A percentile compares a stretch with the other conserved stretches of the same genome.
These are phyloP conservation scores for Lamellibrachia satsuma DNA, from an alignment of 2,888 invertebrate genomes.

Conservation along the genomic window DNA sequence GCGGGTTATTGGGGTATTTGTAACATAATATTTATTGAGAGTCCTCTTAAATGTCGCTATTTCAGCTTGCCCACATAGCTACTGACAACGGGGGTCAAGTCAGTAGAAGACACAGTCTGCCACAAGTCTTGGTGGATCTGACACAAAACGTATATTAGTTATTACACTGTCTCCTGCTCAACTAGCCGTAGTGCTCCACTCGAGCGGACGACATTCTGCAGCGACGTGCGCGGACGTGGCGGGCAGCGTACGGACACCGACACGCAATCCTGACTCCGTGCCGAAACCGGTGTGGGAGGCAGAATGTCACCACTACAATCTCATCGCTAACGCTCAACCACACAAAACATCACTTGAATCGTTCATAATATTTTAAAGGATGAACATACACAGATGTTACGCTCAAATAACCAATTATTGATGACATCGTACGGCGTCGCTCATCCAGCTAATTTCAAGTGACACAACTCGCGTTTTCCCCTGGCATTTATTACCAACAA, in stretches of 20 bases:
- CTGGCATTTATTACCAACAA: slow-evolving; percentile 6
- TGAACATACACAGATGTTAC: slow-evolving; percentile 9
- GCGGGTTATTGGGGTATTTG: too few relatives aligned
- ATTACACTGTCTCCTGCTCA: not conserved
- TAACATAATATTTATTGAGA: too few relatives aligned
- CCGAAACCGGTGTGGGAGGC: not conserved
- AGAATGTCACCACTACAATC: not conserved
- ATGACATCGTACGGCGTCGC: not conserved
- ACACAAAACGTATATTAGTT: not conserved
- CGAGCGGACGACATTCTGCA: not conserved
- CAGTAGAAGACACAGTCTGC: not conserved
- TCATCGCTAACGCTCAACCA: not conserved
- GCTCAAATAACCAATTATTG: not conserved
- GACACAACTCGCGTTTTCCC: not conserved
- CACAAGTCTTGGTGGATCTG: not conserved
- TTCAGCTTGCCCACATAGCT: too few relatives aligned
- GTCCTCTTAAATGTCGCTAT: too few relatives aligned
- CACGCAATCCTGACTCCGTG: not conserved
- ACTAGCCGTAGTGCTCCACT: not conserved
- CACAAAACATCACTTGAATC: slow-evolving; percentile 1
- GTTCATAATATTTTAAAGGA: not conserved
- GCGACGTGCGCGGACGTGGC: not conserved
- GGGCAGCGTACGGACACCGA: not conserved
- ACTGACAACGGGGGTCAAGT: not conserved
- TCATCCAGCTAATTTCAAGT: not conserved